Conservation (phyloP, 2,888 invertebrate genomes). For the Aspidiotus destructor region DNA sequence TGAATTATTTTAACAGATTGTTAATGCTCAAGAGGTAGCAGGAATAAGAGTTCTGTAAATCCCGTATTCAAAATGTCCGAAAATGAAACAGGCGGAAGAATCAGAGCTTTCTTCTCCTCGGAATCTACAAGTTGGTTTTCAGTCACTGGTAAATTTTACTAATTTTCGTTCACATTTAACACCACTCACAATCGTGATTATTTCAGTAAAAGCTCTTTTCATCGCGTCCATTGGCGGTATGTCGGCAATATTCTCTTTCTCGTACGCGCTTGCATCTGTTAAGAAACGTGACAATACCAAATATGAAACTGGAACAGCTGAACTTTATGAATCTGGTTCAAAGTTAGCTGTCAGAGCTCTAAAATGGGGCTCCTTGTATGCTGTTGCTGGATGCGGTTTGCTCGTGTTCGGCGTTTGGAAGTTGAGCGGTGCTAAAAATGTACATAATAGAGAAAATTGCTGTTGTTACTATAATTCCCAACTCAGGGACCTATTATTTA, state of each 20-base stretch:
- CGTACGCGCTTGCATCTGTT: constrained; percentile 62
- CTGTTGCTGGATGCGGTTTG: constrained; percentile 71
- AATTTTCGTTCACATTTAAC: too few species aligned
- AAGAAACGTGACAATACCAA: constrained; percentile 62
- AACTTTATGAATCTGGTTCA: constrained; percentile 48
- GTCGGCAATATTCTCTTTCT: constrained; percentile 72
- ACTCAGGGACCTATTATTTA: background rate
- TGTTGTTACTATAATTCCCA: background rate
- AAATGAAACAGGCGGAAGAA: background rate
- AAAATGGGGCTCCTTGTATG: constrained; percentile 78
- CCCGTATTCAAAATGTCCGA: background rate
- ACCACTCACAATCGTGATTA: too few species aligned
- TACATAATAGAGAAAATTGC: constrained; percentile 40
- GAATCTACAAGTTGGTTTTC: constrained; percentile 1
- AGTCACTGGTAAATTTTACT: too few species aligned
- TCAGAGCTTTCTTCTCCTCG: background rate
- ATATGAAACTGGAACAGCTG: constrained; percentile 32
- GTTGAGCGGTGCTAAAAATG: constrained; percentile 72
- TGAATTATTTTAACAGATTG: too few species aligned
- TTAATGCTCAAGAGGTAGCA: too few species aligned
- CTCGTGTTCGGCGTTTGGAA: constrained; percentile 81
- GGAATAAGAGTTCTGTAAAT: too few species aligned
- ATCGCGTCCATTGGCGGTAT: constrained; percentile 63
- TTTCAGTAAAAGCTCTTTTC: constrained; percentile 43
- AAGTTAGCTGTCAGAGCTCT: constrained; percentile 72